These are phyloP conservation scores for Archips crataeganus DNA, from an alignment of 2,888 invertebrate genomes.

Conservation along the genomic window DNA sequence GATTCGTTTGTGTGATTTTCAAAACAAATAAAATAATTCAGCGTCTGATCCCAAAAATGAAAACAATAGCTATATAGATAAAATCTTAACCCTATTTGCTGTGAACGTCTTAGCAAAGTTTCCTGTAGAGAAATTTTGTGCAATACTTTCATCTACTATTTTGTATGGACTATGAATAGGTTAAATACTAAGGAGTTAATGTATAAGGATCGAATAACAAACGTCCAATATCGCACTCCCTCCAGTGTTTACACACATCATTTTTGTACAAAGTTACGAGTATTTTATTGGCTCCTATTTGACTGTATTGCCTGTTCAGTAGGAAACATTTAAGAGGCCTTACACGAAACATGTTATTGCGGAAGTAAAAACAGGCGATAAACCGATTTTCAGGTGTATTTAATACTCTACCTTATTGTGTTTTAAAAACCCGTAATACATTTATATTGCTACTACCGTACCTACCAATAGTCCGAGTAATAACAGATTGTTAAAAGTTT, in stretches of 20 bases:
- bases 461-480: too few species aligned
- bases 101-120: slow-evolving; percentile 22
- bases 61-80: neutral
- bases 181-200: slow-evolving; percentile 56
- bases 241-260: slow-evolving; percentile 82
- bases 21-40: neutral
- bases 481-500: neutral
- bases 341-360: slow-evolving; percentile 5
- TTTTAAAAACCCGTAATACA: neutral
- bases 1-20: neutral
- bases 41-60: neutral
- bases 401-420: neutral
- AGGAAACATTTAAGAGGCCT: slow-evolving; percentile 38
- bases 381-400: neutral
- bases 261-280: slow-evolving; percentile 80
- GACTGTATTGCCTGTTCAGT: slow-evolving; percentile 53
- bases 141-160: slow-evolving; percentile 40
- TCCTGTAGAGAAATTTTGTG: slow-evolving; percentile 10
- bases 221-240: slow-evolving; percentile 86
- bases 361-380: neutral
- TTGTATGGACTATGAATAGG: slow-evolving; percentile 38
- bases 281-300: slow-evolving; percentile 69
- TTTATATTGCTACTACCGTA: too few species aligned
- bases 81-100: slow-evolving; percentile 6
- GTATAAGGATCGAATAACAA: slow-evolving; percentile 73